Percentiles rank a stretch among this genome's conserved stretches.
Conservation (phyloP, 1,140 invertebrate genomes). For the Leptopilina clavipes region DNA sequence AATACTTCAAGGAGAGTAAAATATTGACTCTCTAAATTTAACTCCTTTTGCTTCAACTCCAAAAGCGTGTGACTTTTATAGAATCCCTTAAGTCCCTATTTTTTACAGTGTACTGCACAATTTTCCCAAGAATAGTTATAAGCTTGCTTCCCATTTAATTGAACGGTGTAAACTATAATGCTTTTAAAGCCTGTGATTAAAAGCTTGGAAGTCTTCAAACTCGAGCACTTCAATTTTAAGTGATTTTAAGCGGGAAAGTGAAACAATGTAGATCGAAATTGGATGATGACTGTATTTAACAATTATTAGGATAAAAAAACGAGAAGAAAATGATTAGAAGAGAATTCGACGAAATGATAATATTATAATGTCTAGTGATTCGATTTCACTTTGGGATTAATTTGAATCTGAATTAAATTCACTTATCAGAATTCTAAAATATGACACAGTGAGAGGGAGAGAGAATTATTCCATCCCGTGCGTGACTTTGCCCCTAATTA, state of each 20-base stretch:
- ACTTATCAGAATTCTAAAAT: neutral
- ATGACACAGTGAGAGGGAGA: neutral
- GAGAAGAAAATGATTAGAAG: neutral
- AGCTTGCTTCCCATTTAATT: slow-evolving; percentile 2
- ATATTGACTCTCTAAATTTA: too few species aligned
- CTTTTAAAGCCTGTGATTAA: neutral
- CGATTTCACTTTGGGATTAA: neutral
- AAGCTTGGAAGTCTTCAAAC: neutral
- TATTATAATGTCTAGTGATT: too few species aligned
- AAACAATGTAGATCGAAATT: neutral
- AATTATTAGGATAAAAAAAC: neutral
- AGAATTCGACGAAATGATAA: neutral
- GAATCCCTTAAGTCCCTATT: too few species aligned
- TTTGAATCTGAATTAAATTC: neutral
- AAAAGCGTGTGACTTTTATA: too few species aligned
- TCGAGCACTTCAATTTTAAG: neutral
- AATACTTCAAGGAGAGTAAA: too few species aligned
- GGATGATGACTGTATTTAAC: too few species aligned
- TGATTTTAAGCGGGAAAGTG: neutral
- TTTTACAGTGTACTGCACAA: too few species aligned
- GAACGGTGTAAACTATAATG: slow-evolving; percentile 4
- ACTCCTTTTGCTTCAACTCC: too few species aligned
- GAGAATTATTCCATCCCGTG: neutral
- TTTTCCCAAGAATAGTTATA: neutral
- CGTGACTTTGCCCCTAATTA: neutral